Evolutionary conservation across 2,888 invertebrate genomes (phyloP).

Genomic region (Glyphotaelius pellucidus): DNA sequence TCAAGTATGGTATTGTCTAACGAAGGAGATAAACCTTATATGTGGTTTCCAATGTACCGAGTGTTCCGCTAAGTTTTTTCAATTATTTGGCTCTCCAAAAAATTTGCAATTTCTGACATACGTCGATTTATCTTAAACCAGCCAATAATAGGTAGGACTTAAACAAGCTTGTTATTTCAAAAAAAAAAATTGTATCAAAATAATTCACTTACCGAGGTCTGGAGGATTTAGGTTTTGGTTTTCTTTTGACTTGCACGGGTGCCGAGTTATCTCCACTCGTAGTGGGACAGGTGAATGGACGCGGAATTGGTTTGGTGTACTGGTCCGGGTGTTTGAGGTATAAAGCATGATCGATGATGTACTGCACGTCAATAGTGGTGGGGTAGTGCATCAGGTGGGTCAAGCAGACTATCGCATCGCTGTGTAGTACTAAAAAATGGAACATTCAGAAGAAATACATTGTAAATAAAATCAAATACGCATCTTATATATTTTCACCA

Average conservation of each 20-base stretch:
- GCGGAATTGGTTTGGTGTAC: slow-evolving; percentile 57
- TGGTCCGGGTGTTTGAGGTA: slow-evolving; percentile 60
- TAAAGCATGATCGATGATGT: slow-evolving; percentile 63
- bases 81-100: too few relatives aligned
- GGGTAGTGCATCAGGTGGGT: slow-evolving; percentile 65
- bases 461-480: not conserved
- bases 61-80: too few relatives aligned
- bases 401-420: slow-evolving; percentile 59
- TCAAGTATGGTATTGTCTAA: too few relatives aligned
- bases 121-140: not conserved
- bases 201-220: slow-evolving; percentile 47
- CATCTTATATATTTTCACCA: too few relatives aligned
- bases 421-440: slow-evolving; percentile 59
- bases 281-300: slow-evolving; percentile 50
- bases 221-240: slow-evolving; percentile 26
- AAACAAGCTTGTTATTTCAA: not conserved
- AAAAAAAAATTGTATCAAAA: not conserved
- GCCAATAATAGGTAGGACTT: not conserved
- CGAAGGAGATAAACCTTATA: too few relatives aligned
- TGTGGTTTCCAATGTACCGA: too few relatives aligned
- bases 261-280: not conserved
- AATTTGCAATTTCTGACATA: not conserved
- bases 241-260: slow-evolving; percentile 29
- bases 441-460: not conserved
- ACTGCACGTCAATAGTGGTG: slow-evolving; percentile 63